Evolutionary conservation across 2,888 invertebrate species (phyloP).

Genomic region (Melinopterus prodromus): DNA sequence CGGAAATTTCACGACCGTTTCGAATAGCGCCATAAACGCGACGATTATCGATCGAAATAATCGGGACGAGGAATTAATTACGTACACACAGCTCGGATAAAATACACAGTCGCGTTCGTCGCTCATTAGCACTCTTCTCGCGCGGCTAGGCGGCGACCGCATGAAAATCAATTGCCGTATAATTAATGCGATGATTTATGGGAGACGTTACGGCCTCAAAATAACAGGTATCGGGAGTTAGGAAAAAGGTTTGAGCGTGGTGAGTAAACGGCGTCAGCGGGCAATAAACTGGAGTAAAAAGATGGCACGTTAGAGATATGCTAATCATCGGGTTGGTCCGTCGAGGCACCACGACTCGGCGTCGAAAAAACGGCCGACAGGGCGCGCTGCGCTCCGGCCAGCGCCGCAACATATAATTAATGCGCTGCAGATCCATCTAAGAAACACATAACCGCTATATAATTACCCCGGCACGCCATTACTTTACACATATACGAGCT

Average conservation of each 20-base stretch:
- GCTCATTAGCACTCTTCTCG: background rate
- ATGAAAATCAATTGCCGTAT: conserved; percentile 4
- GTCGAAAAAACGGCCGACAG: conserved; percentile 4
- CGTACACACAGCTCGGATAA: background rate
- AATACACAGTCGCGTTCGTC: background rate
- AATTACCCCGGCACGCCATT: background rate
- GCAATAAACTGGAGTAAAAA: background rate
- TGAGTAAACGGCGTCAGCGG: background rate
- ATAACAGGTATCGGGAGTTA: background rate
- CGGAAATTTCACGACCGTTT: background rate
- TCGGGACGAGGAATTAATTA: background rate
- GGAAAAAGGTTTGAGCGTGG: background rate
- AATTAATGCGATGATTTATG: background rate
- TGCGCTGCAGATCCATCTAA: background rate
- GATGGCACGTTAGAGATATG: conserved; percentile 4
- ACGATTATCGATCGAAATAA: background rate
- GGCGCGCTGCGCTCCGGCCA: background rate
- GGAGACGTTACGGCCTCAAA: background rate
- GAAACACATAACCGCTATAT: conserved; percentile 4
- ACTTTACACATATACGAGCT: background rate
- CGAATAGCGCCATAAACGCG: background rate
- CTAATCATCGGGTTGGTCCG: background rate
- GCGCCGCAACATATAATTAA: background rate
- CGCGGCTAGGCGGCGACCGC: background rate
- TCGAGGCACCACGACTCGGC: background rate